Base-by-base conservation (phyloP, 2,113 vertebrate genomes). In the Nematolebias whitei region DNA sequence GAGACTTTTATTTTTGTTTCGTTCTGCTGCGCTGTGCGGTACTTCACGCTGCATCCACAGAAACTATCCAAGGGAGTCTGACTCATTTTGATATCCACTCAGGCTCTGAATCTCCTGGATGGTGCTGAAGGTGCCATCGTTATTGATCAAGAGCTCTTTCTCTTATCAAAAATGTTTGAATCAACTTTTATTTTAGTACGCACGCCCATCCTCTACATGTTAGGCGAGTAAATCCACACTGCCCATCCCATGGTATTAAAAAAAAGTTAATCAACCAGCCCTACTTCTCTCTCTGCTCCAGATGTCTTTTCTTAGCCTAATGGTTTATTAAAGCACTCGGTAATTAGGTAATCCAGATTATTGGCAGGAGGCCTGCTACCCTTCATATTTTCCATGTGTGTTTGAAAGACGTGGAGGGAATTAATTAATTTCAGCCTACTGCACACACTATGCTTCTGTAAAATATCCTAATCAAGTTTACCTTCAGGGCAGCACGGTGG, bases 21-120 rank as follows among this genome's bases (percentile, higher is more conserved):
- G 18, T 24, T 53, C 47, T 52, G 22, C 49, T 43, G 58, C 51
- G 15, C 44, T 5, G 20, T 74, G 54, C 55, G 23, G 26, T 49
- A 49, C 50, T 58, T 73, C 44, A n/a, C n/a, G 12, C 19, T 69
- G 56, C 53, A 68, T 40, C 45, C 22, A 43, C 51, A 52, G 32
- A 69, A 73, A 53, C 69, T 49, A 50, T 29, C 23, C 56, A 38
- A 32, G 51, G 32, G 45, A 60, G 49, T n/a, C 12, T 81, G 78
- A 86, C 18, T 85, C 66, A 78, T 68, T 45, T 56, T 39, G 35
- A 72, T 39, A 68, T 45, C 47, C 61, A 45, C 61, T 60, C 63
- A 67, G 52, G 45, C 44, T 15, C 26, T 45, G 44, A 26, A 14
- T 63, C 41, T 66, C 35, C 45, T 24, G 45, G 47, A n/a, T 48